phyloP scores from a whole-genome alignment of 2,113 vertebrate species.

The Colossoma macropomum region DNA sequence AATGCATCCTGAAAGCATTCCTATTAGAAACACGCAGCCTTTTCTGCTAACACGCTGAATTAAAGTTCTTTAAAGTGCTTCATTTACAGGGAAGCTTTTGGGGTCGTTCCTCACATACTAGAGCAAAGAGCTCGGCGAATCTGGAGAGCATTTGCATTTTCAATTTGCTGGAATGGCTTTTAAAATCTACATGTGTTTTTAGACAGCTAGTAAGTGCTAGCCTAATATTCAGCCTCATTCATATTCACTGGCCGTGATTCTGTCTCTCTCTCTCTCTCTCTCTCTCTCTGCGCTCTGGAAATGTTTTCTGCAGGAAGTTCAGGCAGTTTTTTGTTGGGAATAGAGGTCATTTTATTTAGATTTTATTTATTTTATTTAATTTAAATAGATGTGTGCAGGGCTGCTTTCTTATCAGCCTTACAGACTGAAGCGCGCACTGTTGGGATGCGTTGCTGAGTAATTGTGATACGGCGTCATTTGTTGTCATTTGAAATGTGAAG shows the following conservation, averaged over 20 bases:
- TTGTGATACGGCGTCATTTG: too few species aligned
- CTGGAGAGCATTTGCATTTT: conserved; percentile 19
- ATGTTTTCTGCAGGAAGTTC: background rate
- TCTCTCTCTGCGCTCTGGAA: background rate
- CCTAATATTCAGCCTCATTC: conserved; percentile 36
- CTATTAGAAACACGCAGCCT: background rate
- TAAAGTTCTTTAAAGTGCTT: background rate
- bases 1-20: conserved; percentile 45
- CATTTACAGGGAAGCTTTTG: background rate
- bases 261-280: background rate
- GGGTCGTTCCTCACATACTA: background rate
- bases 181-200: conserved; percentile 32
- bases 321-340: too few species aligned
- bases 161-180: conserved; percentile 36
- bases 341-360: too few species aligned
- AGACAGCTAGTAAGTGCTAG: conserved; percentile 33
- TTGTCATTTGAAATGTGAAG: too few species aligned
- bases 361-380: too few species aligned
- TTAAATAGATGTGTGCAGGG: too few species aligned
- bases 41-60: conserved; percentile 1
- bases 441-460: too few species aligned
- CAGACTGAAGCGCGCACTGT: too few species aligned
- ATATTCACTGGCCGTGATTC: conserved; percentile 37
- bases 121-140: background rate
- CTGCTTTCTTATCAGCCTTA: too few species aligned